Evolutionary conservation across 2,113 vertebrate species (phyloP), one percentile per base, ranked within the genome.

Genomic region (Clarias gariepinus): DNA sequence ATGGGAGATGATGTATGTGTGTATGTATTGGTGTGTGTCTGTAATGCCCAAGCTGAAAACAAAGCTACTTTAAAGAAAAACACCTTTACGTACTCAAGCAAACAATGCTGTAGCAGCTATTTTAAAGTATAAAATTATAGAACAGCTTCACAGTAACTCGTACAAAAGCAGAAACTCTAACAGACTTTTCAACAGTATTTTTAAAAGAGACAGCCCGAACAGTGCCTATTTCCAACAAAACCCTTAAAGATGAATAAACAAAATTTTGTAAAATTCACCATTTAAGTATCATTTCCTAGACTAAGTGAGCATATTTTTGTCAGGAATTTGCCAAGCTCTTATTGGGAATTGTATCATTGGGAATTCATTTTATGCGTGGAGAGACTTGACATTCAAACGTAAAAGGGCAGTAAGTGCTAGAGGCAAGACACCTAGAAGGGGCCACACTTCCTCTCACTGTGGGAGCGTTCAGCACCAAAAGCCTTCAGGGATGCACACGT

Each of bases 331-430:
- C 86, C 85, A 83, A 55, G 66, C 86, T 81, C 89, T 89, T 86
- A 85, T 47, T 47, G 47, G 47, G 47, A 47, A 60, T 91, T 82
- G 86, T 90, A 90, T 90, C 91, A 90, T 87, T 88, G 87, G 87
- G 89, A 91, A 90, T 90, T 87, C 88, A 90, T 90, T 91, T 90
- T 90, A 89, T 90, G 91, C 91, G 87, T 90, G 89, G 86, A 88
- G 87, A 91, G 84, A 85, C 89, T 87, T 91, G 91, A 90, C 91
- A 91, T 91, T 91, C 89, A 90, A 89, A 90, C 53, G 84, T 86
- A 82, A 91, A 89, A 91, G 90, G 90, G 88, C 90, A 91, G 77
- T 74, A 82, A 84, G 82, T 83, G 91, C 91, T 89, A 88, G 82
- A 82, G 90, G 91, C 90, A 82, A 90, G 89, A 85, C 85, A 85